Evolutionary conservation across 2,113 vertebrate species (phyloP).

Genomic region (Calidris pygmaea): DNA sequence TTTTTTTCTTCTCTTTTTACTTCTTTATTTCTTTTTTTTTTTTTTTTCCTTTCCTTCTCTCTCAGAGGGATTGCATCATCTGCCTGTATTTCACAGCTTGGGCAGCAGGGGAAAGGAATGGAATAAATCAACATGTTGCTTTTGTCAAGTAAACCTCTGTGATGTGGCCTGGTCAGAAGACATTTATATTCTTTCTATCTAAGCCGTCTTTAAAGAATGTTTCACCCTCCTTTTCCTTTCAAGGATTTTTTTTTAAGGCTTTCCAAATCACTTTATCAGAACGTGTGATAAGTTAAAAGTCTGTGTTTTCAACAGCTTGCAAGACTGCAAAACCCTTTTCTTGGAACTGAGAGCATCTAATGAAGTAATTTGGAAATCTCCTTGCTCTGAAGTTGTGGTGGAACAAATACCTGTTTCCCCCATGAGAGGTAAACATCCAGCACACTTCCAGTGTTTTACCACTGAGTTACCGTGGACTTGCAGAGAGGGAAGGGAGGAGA

Average conservation of each 20-base stretch:
- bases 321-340: not conserved
- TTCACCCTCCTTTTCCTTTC: slow-evolving; percentile 13
- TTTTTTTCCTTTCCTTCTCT: not conserved
- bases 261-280: not conserved
- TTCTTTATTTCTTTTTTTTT: rapidly evolving
- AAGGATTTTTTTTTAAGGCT: slow-evolving; percentile 19
- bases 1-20: too few species aligned
- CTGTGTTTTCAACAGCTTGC: slow-evolving; percentile 21
- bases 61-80: slow-evolving; percentile 50
- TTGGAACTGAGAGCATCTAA: not conserved
- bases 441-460: not conserved
- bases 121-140: slow-evolving; percentile 51
- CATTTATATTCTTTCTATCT: slow-evolving; percentile 22
- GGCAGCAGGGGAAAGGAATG: slow-evolving; percentile 39
- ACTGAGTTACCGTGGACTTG: not conserved
- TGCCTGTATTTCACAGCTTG: slow-evolving; percentile 54
- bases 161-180: slow-evolving; percentile 40
- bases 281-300: not conserved
- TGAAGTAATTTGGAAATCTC: not conserved
- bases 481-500: not conserved
- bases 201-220: not conserved
- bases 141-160: slow-evolving; percentile 47
- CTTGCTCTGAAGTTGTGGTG: rapidly evolving
- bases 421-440: not conserved
- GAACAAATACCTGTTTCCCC: not conserved